A percentile compares a stretch with the other conserved stretches of the same genome.
Conservation (phyloP, 2,888 invertebrate genomes). For the Epinotia nisella region DNA sequence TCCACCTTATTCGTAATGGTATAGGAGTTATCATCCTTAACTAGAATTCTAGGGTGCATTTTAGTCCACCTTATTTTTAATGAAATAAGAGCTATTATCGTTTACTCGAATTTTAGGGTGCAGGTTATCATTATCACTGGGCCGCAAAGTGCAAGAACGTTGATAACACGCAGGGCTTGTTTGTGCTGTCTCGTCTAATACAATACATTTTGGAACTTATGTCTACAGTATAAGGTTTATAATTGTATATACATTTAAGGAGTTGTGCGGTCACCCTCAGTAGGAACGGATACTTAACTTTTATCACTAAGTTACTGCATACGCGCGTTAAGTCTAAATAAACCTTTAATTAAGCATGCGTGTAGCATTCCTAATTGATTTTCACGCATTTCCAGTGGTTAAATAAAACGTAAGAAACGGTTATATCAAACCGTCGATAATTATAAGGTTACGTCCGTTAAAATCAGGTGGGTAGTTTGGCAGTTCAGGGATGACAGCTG, state of each 20-base stretch:
- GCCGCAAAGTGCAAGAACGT: constrained; percentile 9
- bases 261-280: not conserved
- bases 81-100: not conserved
- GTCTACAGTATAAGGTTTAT: not conserved
- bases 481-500: no score
- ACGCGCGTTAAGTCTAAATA: not conserved
- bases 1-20: not conserved
- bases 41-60: not conserved
- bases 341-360: not conserved
- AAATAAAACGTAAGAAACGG: no score
- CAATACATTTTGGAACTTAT: not conserved
- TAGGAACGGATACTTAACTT: constrained; percentile 2
- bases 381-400: not conserved
- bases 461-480: no score
- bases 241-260: not conserved
- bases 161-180: constrained; percentile 18
- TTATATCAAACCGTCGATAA: no score
- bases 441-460: no score
- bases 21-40: not conserved
- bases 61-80: not conserved
- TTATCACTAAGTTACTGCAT: not conserved
- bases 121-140: constrained; percentile 24
- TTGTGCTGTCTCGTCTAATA: not conserved
- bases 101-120: not conserved
- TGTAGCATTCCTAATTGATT: not conserved